Conservation (phyloP, 2,888 invertebrate species). For the Notodonta dromedarius region DNA sequence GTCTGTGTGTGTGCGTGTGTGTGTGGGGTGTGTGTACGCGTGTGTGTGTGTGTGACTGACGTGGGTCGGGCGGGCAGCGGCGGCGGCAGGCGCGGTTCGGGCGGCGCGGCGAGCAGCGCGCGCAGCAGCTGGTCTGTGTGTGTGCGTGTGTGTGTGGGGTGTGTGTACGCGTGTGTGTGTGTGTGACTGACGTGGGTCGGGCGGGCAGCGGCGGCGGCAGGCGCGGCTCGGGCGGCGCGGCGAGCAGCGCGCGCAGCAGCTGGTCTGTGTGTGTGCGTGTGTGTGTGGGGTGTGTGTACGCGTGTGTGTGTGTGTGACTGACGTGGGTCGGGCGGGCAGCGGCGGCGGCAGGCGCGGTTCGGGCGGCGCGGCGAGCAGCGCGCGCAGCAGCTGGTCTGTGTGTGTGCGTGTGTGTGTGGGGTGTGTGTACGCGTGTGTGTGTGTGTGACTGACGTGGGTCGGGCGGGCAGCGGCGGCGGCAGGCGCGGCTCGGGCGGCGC, state of each 20-base stretch:
- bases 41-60: slow-evolving; percentile 32
- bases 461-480: slow-evolving; percentile 14
- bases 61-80: slow-evolving; percentile 33
- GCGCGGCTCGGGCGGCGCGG: slow-evolving; percentile 44
- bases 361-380: slow-evolving; percentile 76
- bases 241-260: slow-evolving; percentile 87
- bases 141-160: no score
- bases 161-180: neutral
- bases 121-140: slow-evolving; percentile 87
- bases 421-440: neutral
- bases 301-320: slow-evolving; percentile 16
- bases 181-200: slow-evolving; percentile 41
- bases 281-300: no score
- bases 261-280: slow-evolving; percentile 72
- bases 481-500: slow-evolving; percentile 41
- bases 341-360: slow-evolving; percentile 19
- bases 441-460: slow-evolving; percentile 43
- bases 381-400: slow-evolving; percentile 88
- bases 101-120: slow-evolving; percentile 80
- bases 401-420: no score
- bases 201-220: slow-evolving; percentile 17
- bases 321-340: slow-evolving; percentile 42
- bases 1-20: slow-evolving; percentile 57
- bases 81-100: slow-evolving; percentile 26
- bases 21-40: no score